These are phyloP conservation scores for Neoniphon sammara DNA, from an alignment of 2,797 vertebrate genomes.

Conservation along the genomic window DNA sequence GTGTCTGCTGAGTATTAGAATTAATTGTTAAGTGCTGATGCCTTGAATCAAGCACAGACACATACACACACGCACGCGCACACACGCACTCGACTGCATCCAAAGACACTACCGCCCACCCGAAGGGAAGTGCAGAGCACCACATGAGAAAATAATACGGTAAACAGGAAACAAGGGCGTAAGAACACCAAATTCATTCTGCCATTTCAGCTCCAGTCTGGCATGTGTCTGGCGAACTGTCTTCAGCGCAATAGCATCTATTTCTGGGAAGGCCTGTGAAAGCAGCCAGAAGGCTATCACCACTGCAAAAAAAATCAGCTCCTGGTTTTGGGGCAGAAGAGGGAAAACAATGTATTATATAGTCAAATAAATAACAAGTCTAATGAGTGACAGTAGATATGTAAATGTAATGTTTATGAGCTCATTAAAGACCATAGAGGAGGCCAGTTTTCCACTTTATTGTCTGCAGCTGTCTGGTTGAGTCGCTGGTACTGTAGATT, in stretches of 20 bases:
- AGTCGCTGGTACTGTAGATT: conserved; percentile 59
- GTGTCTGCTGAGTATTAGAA: neutral
- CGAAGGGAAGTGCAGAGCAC: conserved; percentile 61
- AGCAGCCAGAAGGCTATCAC: conserved; percentile 54
- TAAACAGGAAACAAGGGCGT: conserved; percentile 83
- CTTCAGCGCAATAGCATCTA: conserved; percentile 67
- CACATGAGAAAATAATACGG: conserved; percentile 74
- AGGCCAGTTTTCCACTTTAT: conserved; percentile 62
- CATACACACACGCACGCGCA: conserved; percentile 6
- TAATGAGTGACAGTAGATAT: conserved; percentile 58
- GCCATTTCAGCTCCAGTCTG: conserved; percentile 72
- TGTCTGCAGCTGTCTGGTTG: conserved; percentile 66
- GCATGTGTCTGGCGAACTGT: conserved; percentile 36
- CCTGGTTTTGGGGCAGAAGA: conserved; percentile 30
- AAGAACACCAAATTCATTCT: conserved; percentile 76
- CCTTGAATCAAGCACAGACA: conserved; percentile 6
- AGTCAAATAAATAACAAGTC: conserved; percentile 59
- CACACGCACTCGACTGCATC: conserved; percentile 41
- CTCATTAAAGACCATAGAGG: conserved; percentile 44
- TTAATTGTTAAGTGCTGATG: conserved; percentile 8
- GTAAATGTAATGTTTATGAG: conserved; percentile 58
- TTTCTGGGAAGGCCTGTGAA: conserved; percentile 74
- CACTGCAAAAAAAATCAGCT: conserved; percentile 30
- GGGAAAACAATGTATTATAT: conserved; percentile 45
- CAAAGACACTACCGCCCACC: conserved; percentile 54